These are phyloP conservation scores for Lucifuga dentata DNA, from an alignment of 2,113 vertebrate genomes.

Conservation along the genomic window DNA sequence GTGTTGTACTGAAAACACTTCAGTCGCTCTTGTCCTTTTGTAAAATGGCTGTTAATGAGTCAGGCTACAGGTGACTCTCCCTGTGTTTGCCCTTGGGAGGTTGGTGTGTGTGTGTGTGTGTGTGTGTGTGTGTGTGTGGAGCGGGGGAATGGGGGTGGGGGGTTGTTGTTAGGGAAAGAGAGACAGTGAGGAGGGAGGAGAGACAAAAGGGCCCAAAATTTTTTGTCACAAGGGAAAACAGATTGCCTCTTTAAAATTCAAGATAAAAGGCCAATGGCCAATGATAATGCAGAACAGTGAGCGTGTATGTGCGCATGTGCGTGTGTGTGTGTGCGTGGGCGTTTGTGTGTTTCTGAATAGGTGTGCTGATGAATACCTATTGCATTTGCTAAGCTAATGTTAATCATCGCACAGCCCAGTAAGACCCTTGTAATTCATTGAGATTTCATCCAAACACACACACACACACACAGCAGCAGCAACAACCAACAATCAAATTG, in stretches of 20 bases:
- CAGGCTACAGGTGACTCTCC: conserved; percentile 45
- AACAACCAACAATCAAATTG: no score
- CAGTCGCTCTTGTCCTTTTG: background rate
- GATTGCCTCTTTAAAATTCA: conserved; percentile 52
- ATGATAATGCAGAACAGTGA: background rate
- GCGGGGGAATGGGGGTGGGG: no score
- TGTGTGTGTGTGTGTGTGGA: conserved; percentile 4
- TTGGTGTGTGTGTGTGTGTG: conserved; percentile 12
- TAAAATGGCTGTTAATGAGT: conserved; percentile 57
- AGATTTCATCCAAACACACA: no score
- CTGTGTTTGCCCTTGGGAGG: conserved; percentile 26
- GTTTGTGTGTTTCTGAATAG: no score
- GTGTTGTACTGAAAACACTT: conserved; percentile 8
- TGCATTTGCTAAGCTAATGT: no score
- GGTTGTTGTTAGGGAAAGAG: background rate
- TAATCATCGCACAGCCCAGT: no score
- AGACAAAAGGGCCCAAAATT: no score
- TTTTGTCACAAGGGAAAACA: conserved; percentile 21
- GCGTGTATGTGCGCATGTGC: background rate
- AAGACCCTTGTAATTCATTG: no score
- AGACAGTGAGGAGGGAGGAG: background rate
- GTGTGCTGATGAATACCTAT: no score
- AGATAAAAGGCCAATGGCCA: conserved; percentile 10
- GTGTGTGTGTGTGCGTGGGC: background rate
- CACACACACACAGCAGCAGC: no score